Conservation (phyloP, 2,888 invertebrate genomes). For the Dione juno region DNA sequence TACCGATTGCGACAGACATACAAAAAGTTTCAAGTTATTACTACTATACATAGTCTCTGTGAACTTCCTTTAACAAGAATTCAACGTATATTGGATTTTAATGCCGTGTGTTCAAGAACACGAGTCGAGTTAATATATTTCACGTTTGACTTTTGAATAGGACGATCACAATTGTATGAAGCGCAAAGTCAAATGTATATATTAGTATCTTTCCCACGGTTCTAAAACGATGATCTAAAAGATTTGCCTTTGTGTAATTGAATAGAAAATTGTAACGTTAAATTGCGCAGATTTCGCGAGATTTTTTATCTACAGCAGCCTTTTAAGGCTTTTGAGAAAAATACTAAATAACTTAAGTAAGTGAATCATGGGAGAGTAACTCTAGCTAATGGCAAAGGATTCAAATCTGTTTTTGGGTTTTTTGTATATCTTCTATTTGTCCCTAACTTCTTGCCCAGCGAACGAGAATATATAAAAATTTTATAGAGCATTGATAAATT, state of each 20-base stretch:
- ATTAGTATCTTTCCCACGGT: constrained; percentile 10
- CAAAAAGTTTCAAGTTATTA: constrained; percentile 32
- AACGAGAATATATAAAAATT: no score
- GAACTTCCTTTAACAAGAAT: not conserved
- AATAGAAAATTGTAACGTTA: not conserved
- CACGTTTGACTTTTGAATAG: constrained; percentile 3
- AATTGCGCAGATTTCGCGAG: not conserved
- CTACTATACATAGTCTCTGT: constrained; percentile 14
- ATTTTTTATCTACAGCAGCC: not conserved
- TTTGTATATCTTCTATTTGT: no score
- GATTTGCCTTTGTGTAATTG: constrained; percentile 3
- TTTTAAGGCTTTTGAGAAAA: not conserved
- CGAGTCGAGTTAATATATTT: not conserved
- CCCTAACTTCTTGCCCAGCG: no score
- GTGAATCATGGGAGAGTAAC: no score
- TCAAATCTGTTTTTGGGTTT: no score
- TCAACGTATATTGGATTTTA: constrained; percentile 9
- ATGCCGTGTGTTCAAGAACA: not conserved
- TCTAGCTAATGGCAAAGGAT: no score
- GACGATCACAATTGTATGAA: constrained; percentile 3
- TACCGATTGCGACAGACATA: constrained; percentile 27
- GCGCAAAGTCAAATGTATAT: constrained; percentile 17
- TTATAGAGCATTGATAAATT: constrained; percentile 5
- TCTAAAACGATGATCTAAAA: constrained; percentile 10
- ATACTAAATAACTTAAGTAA: not conserved